Conservation (phyloP, 2,113 vertebrate species). For the Entomyzon cyanotis region DNA sequence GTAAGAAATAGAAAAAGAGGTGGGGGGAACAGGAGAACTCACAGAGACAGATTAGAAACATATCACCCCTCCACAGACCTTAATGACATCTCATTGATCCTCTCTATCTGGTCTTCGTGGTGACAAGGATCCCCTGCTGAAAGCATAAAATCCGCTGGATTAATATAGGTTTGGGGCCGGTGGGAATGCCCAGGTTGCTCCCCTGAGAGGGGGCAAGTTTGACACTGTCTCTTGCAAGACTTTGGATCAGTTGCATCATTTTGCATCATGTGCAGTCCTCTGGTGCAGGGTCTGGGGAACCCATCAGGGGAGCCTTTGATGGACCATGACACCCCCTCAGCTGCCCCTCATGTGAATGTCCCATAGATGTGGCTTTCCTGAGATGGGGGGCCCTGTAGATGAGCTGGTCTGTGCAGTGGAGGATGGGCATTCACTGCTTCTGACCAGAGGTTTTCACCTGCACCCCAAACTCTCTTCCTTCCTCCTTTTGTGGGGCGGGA, state of each 20-base stretch:
- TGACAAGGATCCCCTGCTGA: not conserved
- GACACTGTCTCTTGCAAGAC: not conserved
- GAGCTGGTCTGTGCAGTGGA: accelerated
- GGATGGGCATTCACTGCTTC: not conserved
- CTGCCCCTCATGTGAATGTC: not conserved
- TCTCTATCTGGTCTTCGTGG: not conserved
- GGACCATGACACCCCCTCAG: not conserved
- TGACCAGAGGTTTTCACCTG: not conserved
- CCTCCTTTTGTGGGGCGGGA: too few relatives aligned
- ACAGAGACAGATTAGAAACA: not conserved
- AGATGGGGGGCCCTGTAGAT: not conserved
- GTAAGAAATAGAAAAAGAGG: not conserved
- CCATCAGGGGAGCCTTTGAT: not conserved
- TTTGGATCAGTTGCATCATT: not conserved
- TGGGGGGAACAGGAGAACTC: not conserved
- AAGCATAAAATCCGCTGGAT: not conserved
- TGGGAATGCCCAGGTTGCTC: not conserved
- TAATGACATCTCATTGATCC: not conserved
- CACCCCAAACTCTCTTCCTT: not conserved
- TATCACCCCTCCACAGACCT: not conserved
- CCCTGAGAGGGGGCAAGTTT: not conserved
- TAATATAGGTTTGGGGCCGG: not conserved
- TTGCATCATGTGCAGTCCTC: not conserved
- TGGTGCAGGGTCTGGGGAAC: not conserved
- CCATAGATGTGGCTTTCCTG: not conserved